These are phyloP conservation scores for Spodoptera litura DNA, from an alignment of 1,140 invertebrate species.

Conservation along the genomic window DNA sequence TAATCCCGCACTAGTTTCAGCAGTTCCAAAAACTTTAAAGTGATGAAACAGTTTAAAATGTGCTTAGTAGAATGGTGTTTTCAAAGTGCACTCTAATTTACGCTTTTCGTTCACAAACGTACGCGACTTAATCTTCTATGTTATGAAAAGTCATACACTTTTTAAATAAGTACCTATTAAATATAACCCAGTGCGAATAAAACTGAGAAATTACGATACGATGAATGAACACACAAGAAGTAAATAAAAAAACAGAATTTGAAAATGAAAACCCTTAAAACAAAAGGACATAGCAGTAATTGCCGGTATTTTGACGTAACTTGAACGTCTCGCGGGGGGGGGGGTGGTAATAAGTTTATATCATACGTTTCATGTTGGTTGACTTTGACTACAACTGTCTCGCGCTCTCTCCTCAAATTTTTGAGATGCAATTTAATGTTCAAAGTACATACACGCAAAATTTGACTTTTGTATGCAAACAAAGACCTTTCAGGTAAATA, in stretches of 20 bases:
- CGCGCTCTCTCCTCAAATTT: conserved; percentile 8
- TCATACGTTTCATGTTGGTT: conserved; percentile 7
- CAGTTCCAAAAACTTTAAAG: conserved; percentile 25
- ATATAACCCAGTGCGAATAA: too few species aligned
- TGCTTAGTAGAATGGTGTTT: conserved; percentile 21
- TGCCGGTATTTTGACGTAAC: not conserved
- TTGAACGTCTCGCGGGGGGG: not conserved
- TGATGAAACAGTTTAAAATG: conserved; percentile 28
- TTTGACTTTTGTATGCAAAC: conserved; percentile 14
- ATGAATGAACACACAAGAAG: too few species aligned
- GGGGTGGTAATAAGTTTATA: conserved; percentile 25
- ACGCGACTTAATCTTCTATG: not conserved
- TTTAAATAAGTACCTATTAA: too few species aligned
- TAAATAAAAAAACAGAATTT: too few species aligned
- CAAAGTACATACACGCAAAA: conserved; percentile 3
- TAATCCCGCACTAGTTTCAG: conserved; percentile 15
- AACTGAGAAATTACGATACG: too few species aligned
- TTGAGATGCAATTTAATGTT: conserved; percentile 37
- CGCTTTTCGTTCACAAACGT: conserved; percentile 5
- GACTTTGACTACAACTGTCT: conserved; percentile 24
- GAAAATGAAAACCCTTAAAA: not conserved
- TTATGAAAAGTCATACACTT: not conserved
- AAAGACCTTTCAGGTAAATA: conserved; percentile 32
- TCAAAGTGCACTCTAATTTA: conserved; percentile 28
- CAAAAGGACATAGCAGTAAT: not conserved